Percentiles rank a stretch among this genome's conserved stretches.
Evolutionary conservation across 35 echinoderm and acorn worm genomes (phyloP).

Genomic region (Ptychodera flava): DNA sequence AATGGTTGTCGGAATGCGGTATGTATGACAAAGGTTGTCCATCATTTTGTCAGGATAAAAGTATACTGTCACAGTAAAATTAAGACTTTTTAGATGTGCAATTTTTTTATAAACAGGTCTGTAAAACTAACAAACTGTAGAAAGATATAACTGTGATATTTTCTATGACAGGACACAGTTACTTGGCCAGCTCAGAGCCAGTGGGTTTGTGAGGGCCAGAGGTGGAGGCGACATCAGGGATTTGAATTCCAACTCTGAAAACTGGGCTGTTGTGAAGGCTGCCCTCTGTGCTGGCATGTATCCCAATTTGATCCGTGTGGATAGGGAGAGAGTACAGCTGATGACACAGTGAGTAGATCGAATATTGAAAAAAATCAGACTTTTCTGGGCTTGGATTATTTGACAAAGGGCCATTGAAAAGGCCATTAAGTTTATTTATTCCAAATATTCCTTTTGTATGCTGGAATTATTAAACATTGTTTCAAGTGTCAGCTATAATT

Average conservation of each 20-base stretch:
- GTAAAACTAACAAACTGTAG: background rate
- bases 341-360: constrained; percentile 10
- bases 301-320: constrained; percentile 83
- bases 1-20: constrained; percentile 99
- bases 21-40: background rate
- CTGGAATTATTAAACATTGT: too few relatives aligned
- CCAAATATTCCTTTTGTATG: too few relatives aligned
- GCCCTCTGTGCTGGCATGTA: constrained; percentile 98
- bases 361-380: background rate
- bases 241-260: constrained; percentile 96
- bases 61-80: background rate
- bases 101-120: background rate
- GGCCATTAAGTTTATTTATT: too few relatives aligned
- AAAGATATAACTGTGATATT: background rate
- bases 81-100: background rate
- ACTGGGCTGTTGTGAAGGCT: constrained; percentile 97
- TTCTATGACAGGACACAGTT: constrained; percentile 70
- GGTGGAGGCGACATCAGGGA: constrained; percentile 96
- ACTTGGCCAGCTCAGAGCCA: constrained; percentile 92
- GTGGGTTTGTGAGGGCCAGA: constrained; percentile 89
- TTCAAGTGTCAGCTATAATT: too few relatives aligned
- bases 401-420: too few relatives aligned
- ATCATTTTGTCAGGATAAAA: background rate
- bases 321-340: constrained; percentile 12
- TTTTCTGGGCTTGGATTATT: too few relatives aligned